phyloP scores from a whole-genome alignment of 2,888 invertebrate species.

The Xanthostigma xanthostigma region DNA sequence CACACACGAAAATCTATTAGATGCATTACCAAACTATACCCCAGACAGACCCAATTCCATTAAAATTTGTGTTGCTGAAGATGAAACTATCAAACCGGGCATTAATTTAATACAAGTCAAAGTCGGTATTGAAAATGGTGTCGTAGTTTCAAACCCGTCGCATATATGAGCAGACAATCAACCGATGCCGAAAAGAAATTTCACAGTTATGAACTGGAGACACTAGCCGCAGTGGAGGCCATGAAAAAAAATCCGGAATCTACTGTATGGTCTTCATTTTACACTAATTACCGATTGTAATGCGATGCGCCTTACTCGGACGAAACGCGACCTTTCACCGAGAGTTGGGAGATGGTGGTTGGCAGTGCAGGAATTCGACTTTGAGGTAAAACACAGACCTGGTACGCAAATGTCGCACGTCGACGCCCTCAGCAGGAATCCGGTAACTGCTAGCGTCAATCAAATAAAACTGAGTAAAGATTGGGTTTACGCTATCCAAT shows the following conservation, averaged over 20 bases:
- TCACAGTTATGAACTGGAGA: not conserved
- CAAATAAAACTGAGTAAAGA: not conserved
- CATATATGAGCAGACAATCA: not conserved
- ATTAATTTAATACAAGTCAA: not conserved
- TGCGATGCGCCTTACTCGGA: constrained; percentile 8
- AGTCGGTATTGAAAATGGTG: not conserved
- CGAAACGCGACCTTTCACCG: constrained; percentile 10
- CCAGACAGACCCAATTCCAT: too few species aligned
- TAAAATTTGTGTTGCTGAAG: too few species aligned
- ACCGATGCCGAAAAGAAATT: not conserved
- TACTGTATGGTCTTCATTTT: not conserved
- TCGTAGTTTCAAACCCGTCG: not conserved
- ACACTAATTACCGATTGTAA: constrained; percentile 16
- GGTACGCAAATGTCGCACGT: not conserved
- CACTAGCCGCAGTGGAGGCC: not conserved
- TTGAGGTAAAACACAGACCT: not conserved
- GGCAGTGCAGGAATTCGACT: not conserved
- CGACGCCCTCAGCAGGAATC: constrained; percentile 17
- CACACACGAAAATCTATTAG: not conserved
- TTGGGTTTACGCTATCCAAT: constrained; percentile 7
- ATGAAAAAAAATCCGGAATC: constrained; percentile 4
- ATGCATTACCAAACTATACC: too few species aligned
- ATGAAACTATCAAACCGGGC: too few species aligned
- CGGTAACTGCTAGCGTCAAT: not conserved
- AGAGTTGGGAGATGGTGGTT: constrained; percentile 10